phyloP scores from a whole-genome alignment of 2,113 vertebrate species.

The Megaceryle torquata region DNA sequence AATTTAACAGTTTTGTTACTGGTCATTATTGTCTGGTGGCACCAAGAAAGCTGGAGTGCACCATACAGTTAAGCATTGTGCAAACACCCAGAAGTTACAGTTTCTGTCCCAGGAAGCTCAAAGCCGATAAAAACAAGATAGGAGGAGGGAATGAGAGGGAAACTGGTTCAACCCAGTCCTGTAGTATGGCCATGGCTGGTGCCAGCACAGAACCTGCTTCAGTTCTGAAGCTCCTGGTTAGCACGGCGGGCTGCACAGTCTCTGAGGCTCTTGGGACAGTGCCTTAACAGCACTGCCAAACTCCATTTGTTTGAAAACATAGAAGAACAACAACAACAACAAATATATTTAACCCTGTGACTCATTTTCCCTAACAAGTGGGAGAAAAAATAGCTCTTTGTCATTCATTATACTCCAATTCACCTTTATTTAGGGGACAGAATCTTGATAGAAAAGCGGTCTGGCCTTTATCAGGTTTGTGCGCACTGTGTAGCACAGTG shows the following conservation, averaged over 20 bases:
- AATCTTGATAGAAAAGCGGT: neutral
- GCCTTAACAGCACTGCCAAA: neutral
- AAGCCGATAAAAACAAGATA: neutral
- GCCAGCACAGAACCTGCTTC: neutral
- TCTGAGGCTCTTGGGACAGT: neutral
- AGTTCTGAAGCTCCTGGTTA: neutral
- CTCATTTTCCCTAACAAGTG: neutral
- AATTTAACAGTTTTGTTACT: neutral
- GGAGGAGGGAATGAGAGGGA: neutral
- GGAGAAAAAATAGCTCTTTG: neutral
- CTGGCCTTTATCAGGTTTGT: neutral
- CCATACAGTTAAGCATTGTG: rapidly evolving
- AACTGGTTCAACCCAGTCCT: neutral
- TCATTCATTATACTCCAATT: neutral
- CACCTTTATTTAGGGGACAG: neutral
- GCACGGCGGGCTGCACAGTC: neutral
- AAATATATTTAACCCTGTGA: neutral
- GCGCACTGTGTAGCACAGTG: neutral
- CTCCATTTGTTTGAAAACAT: neutral
- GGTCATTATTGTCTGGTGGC: neutral
- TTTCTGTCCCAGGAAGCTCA: neutral
- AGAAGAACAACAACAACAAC: neutral
- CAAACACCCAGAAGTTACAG: neutral
- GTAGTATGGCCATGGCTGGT: neutral
- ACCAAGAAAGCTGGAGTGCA: neutral